Conservation (phyloP, 2,113 vertebrate genomes). For the Eulemur rufifrons region DNA sequence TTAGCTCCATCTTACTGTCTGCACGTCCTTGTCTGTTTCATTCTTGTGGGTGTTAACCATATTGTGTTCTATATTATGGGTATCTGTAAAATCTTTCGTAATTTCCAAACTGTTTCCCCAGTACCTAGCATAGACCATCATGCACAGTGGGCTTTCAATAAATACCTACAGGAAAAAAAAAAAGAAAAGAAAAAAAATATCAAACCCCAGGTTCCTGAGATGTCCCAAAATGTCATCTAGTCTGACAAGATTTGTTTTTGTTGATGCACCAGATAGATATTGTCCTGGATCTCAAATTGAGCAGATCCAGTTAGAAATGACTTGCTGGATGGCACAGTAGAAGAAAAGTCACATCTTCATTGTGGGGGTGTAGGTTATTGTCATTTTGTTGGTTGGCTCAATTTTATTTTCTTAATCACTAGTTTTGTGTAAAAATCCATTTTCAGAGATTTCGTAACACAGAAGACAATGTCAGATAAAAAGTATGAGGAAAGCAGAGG, state of each 20-base stretch:
- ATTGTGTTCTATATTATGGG: background rate
- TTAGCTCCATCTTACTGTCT: background rate
- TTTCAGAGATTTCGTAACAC: background rate
- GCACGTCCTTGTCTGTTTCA: background rate
- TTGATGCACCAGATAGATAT: background rate
- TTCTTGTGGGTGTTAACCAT: background rate
- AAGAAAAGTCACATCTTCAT: background rate
- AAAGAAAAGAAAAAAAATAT: background rate
- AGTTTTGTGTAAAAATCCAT: background rate
- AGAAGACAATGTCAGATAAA: background rate
- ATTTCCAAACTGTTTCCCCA: background rate
- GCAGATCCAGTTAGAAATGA: background rate
- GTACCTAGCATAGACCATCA: background rate
- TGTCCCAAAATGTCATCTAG: too few relatives aligned
- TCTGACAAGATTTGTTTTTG: background rate
- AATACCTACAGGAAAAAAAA: background rate
- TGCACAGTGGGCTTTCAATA: background rate
- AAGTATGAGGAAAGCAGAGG: background rate
- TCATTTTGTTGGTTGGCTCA: background rate
- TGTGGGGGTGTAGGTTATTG: background rate
- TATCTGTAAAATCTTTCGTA: background rate
- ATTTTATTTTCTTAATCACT: background rate
- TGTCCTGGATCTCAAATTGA: background rate
- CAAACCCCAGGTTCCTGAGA: background rate
- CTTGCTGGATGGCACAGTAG: fast-evolving